Conservation (phyloP, 2,113 vertebrate species). For the Nothoprocta perdicaria region DNA sequence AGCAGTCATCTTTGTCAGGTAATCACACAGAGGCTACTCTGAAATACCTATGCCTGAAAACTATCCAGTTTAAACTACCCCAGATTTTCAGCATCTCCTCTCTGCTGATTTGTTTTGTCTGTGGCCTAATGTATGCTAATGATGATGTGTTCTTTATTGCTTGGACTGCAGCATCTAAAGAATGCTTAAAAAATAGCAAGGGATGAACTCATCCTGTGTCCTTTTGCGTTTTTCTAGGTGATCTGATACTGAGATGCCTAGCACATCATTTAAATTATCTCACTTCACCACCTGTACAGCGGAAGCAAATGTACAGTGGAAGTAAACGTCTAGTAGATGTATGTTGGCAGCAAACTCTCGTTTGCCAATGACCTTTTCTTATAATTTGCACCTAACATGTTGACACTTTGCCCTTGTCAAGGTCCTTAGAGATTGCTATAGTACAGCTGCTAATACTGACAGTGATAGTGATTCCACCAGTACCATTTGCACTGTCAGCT, state of each 20-base stretch:
- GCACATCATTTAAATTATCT: not conserved
- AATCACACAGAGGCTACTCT: not conserved
- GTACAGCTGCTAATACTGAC: not conserved
- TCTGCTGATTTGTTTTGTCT: not conserved
- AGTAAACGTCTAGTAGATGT: not conserved
- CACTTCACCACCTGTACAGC: not conserved
- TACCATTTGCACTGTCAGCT: not conserved
- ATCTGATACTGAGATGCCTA: not conserved
- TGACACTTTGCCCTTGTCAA: not conserved
- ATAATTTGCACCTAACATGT: rapidly evolving
- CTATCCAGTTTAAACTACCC: not conserved
- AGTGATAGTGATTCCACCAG: not conserved
- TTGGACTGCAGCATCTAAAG: not conserved
- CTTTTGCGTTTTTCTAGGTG: not conserved
- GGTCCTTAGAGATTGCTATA: not conserved
- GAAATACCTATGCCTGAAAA: not conserved
- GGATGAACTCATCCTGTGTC: not conserved
- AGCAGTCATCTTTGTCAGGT: not conserved
- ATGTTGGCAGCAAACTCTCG: not conserved
- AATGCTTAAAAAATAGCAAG: not conserved
- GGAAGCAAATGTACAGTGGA: not conserved
- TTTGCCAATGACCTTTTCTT: not conserved
- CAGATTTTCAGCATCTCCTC: not conserved
- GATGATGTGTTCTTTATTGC: not conserved
- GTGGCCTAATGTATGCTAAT: not conserved